phyloP scores from a whole-genome alignment of 30 jellyfish, hydroid and myxozoan genomes.

The Rhopilema esculentum region DNA sequence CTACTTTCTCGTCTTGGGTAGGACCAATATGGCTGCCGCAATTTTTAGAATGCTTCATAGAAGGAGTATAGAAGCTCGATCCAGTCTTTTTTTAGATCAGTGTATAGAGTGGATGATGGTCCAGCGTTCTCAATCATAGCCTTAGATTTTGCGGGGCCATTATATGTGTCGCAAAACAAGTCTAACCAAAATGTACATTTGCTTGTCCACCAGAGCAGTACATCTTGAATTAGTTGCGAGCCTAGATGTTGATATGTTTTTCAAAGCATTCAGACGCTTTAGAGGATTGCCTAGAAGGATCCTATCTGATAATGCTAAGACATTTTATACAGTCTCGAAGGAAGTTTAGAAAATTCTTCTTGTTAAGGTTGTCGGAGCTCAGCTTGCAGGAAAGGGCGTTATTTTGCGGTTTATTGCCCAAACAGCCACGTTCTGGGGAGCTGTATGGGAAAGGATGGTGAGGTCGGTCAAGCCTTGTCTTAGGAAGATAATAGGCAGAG shows the following conservation, averaged over 20 bases:
- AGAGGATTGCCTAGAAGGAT: slow-evolving; percentile 60
- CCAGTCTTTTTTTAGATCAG: too few species aligned
- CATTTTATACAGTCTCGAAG: slow-evolving; percentile 44
- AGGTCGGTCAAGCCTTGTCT: slow-evolving; percentile 28
- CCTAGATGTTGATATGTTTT: slow-evolving; percentile 13
- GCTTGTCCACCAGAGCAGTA: slow-evolving; percentile 54
- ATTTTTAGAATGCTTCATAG: too few species aligned
- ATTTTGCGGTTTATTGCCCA: slow-evolving; percentile 14
- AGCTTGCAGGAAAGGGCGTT: slow-evolving; percentile 1
- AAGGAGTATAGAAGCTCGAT: too few species aligned
- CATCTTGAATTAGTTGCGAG: slow-evolving; percentile 38
- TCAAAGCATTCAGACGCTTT: slow-evolving; percentile 30
- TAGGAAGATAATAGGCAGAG: slow-evolving; percentile 52
- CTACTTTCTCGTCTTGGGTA: too few species aligned
- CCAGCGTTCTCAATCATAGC: slow-evolving; percentile 46
- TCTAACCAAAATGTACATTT: slow-evolving; percentile 18
- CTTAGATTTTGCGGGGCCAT: slow-evolving; percentile 51
- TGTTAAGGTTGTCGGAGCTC: background rate
- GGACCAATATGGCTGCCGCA: too few species aligned
- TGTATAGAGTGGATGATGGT: slow-evolving; percentile 40
- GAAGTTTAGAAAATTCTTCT: slow-evolving; percentile 16
- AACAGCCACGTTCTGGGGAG: slow-evolving; percentile 36
- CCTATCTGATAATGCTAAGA: slow-evolving; percentile 50
- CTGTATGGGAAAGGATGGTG: slow-evolving; percentile 35
- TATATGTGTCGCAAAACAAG: background rate